Evolutionary conservation across 1,140 invertebrate genomes (phyloP).

Genomic region (Heliconius congener): DNA sequence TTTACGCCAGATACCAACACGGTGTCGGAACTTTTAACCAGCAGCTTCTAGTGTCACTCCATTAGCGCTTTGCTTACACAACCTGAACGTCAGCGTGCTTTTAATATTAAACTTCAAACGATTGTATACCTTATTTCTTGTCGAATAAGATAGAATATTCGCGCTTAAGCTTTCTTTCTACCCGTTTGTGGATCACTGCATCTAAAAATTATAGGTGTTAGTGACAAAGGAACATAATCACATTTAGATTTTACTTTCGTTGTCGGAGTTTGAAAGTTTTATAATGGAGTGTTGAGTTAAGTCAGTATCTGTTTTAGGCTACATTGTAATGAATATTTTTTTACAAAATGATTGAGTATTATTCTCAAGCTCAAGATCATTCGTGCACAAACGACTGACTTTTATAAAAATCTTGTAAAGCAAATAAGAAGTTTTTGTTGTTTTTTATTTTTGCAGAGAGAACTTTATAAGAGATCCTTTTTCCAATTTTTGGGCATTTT

Average conservation of each 20-base stretch:
- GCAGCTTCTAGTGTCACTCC: slow-evolving; percentile 33
- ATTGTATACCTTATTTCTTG: background rate
- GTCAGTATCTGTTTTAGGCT: too few species aligned
- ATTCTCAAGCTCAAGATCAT: too few species aligned
- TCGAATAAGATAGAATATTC: background rate
- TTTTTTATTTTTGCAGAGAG: too few species aligned
- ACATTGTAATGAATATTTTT: too few species aligned
- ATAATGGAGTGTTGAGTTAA: background rate
- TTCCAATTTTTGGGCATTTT: too few species aligned
- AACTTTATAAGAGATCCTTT: too few species aligned
- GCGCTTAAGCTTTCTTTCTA: background rate
- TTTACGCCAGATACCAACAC: slow-evolving; percentile 4
- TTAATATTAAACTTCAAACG: background rate
- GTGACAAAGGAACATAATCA: slow-evolving; percentile 26
- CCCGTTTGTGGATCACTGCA: slow-evolving; percentile 16
- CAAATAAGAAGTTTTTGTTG: too few species aligned
- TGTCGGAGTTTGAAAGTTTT: background rate
- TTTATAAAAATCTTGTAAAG: too few species aligned
- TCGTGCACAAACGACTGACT: too few species aligned
- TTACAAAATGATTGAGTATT: too few species aligned
- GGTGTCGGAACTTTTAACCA: slow-evolving; percentile 15
- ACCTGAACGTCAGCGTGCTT: slow-evolving; percentile 5
- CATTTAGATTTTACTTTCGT: slow-evolving; percentile 8
- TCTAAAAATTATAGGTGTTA: slow-evolving; percentile 20
- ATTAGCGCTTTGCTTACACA: slow-evolving; percentile 34